Evolutionary conservation across 2,113 vertebrate genomes (phyloP).

Genomic region (Gobiocypris rarus): DNA sequence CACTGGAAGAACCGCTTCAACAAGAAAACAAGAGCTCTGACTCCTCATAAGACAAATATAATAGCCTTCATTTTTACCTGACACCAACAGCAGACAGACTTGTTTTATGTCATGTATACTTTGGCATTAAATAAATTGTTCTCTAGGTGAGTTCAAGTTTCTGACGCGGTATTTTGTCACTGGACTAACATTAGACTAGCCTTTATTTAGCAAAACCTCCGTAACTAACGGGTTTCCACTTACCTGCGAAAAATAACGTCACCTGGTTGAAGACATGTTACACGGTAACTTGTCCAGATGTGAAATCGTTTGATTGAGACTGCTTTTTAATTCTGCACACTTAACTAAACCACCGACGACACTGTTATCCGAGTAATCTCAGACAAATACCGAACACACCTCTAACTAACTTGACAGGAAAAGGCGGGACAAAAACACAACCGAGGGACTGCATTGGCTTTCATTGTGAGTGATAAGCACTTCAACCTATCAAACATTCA

Average conservation of each 20-base stretch:
- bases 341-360: neutral
- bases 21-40: neutral
- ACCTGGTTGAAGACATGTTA: neutral
- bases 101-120: neutral
- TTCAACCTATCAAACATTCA: neutral
- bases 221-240: neutral
- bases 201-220: conserved; percentile 6
- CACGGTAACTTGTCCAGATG: neutral
- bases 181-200: neutral
- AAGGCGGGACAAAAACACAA: conserved; percentile 40
- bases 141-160: neutral
- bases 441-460: neutral
- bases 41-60: neutral
- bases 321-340: too few relatives aligned
- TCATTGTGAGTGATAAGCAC: neutral
- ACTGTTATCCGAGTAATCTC: conserved; percentile 21
- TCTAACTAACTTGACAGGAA: conserved; percentile 40
- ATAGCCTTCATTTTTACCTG: neutral
- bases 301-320: neutral
- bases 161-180: neutral
- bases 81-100: neutral
- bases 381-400: conserved; percentile 28
- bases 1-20: neutral
- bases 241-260: conserved; percentile 12
- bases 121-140: neutral